phyloP scores from a whole-genome alignment of 2,113 vertebrate genomes.

The Sprattus sprattus region DNA sequence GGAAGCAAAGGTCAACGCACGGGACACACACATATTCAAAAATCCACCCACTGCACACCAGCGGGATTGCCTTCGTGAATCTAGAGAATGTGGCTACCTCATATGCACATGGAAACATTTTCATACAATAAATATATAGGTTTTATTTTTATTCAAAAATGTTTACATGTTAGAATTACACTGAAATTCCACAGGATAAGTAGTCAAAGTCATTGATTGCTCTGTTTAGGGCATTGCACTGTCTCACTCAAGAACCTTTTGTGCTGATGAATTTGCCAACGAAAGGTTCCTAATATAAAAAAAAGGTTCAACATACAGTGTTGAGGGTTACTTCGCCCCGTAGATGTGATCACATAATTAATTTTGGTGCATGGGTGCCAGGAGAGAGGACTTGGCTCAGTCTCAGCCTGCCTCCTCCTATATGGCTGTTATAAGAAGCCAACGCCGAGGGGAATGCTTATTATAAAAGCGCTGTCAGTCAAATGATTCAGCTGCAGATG shows the following conservation, averaged over 20 bases:
- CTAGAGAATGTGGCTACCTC: background rate
- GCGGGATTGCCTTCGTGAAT: background rate
- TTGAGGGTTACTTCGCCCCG: background rate
- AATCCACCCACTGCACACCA: background rate
- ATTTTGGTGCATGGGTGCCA: background rate
- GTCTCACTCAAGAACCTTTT: background rate
- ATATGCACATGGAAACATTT: background rate
- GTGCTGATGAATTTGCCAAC: background rate
- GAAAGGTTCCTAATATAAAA: background rate
- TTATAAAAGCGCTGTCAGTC: background rate
- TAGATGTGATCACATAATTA: background rate
- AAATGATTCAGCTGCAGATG: background rate
- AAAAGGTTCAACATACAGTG: background rate
- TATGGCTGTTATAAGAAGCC: background rate
- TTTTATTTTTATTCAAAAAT: background rate
- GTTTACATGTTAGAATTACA: background rate
- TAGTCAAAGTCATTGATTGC: background rate
- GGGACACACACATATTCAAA: background rate
- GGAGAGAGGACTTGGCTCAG: background rate
- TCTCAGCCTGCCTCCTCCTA: background rate
- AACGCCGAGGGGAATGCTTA: slow-evolving; percentile 11
- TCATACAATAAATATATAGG: background rate
- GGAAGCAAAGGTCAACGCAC: background rate
- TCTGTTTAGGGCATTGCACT: background rate
- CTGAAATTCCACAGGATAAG: background rate